A percentile compares a stretch with the other conserved stretches of the same genome.
phyloP scores from a whole-genome alignment of 2,113 vertebrate genomes.

The Cyanoderma ruficeps region DNA sequence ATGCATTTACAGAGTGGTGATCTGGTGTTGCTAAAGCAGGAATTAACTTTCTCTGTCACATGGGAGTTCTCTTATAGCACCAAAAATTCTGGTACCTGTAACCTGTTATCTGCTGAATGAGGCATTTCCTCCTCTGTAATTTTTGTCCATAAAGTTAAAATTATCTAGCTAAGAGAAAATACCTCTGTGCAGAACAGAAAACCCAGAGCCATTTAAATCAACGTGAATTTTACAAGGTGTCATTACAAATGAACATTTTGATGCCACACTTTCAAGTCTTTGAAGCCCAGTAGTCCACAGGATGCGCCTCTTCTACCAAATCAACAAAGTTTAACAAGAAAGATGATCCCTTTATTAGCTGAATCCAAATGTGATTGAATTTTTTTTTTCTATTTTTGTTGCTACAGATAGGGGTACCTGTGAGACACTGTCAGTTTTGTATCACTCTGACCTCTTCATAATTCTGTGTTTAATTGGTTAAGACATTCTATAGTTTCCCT shows the following conservation, averaged over 20 bases:
- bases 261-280: neutral
- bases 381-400: neutral
- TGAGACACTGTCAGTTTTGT: neutral
- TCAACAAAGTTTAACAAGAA: neutral
- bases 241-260: neutral
- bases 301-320: neutral
- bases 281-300: fast-evolving
- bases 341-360: neutral
- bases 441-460: constrained; percentile 38
- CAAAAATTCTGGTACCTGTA: neutral
- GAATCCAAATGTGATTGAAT: neutral
- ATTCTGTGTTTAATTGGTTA: constrained; percentile 26
- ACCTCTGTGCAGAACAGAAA: neutral
- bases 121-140: neutral
- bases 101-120: neutral
- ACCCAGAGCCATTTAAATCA: neutral
- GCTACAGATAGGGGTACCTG: neutral
- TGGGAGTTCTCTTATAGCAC: neutral
- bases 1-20: neutral
- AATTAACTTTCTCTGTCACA: neutral
- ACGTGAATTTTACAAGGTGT: neutral
- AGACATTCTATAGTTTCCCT: neutral
- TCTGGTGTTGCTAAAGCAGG: neutral
- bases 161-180: neutral
- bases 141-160: neutral